phyloP scores from a whole-genome alignment of 35 echinoderm and acorn worm genomes.

The Stichopus chloronotus region DNA sequence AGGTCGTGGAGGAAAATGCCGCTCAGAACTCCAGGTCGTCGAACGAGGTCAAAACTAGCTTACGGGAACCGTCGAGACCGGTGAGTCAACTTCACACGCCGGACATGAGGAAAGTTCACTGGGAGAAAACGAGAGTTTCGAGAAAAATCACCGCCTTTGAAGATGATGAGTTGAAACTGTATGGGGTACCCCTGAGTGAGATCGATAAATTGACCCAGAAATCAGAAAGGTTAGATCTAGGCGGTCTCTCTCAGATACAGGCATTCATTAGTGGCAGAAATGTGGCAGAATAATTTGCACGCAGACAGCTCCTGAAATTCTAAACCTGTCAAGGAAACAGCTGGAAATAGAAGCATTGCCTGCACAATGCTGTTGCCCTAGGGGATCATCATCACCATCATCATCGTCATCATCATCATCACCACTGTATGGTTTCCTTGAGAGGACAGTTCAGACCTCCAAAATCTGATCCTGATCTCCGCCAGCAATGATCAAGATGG shows the following conservation, averaged over 20 bases:
- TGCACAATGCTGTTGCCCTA: no score
- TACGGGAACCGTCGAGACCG: neutral
- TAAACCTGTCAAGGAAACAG: no score
- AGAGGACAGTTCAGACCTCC: no score
- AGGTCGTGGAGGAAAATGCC: neutral
- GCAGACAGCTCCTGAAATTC: no score
- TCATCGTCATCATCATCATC: no score
- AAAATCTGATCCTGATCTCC: no score
- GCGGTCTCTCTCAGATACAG: slow-evolving; percentile 37
- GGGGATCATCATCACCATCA: no score
- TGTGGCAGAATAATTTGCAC: neutral
- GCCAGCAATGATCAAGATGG: no score
- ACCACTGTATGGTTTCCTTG: no score
- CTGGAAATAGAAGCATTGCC: no score
- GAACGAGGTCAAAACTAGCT: neutral
- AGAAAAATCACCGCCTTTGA: slow-evolving; percentile 36
- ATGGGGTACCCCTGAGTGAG: slow-evolving; percentile 65
- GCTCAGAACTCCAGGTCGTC: neutral
- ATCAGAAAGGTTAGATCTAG: slow-evolving; percentile 19
- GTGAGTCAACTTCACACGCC: neutral
- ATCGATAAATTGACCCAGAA: slow-evolving; percentile 63
- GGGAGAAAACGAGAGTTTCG: slow-evolving; percentile 38
- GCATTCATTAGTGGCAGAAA: neutral
- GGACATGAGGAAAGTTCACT: slow-evolving; percentile 23
- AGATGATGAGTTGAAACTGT: slow-evolving; percentile 71